These are phyloP conservation scores for Erethizon dorsatum DNA, from an alignment of 2,797 vertebrate genomes.

Conservation along the genomic window DNA sequence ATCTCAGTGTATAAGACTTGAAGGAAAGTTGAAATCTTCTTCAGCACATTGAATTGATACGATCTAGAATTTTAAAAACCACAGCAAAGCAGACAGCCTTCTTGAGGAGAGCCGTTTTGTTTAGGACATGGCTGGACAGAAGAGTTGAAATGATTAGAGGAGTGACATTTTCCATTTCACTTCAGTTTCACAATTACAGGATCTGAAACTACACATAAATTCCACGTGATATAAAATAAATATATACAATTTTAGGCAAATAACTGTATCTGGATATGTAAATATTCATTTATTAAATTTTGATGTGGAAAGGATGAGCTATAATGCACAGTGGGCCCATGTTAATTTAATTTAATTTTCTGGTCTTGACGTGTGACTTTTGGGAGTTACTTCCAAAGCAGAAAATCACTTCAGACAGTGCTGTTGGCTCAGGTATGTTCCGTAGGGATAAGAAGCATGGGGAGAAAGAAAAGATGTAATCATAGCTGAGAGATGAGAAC, in stretches of 20 bases:
- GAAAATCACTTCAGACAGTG: conserved; percentile 58
- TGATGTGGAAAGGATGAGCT: conserved; percentile 10
- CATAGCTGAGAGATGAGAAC: conserved; percentile 36
- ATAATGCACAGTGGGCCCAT: not conserved
- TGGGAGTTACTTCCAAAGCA: conserved; percentile 44
- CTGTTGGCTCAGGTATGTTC: not conserved
- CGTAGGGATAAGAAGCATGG: not conserved
- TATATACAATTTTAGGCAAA: not conserved
- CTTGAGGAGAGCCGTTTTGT: not conserved
- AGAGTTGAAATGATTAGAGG: conserved; percentile 32
- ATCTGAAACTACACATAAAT: conserved; percentile 46
- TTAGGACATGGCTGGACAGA: not conserved
- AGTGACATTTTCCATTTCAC: not conserved
- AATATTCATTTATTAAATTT: conserved; percentile 2
- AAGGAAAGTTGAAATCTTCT: not conserved
- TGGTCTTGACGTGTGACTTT: conserved; percentile 54
- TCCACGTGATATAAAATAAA: not conserved
- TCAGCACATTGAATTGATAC: not conserved
- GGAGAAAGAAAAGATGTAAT: conserved; percentile 45
- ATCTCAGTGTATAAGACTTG: not conserved
- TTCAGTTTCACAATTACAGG: conserved; percentile 3
- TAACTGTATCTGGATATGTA: not conserved
- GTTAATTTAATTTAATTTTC: conserved; percentile 62
- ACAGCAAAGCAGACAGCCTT: not conserved
- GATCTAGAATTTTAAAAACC: not conserved